These are phyloP conservation scores for Balaenoptera acutorostrata DNA, from an alignment of 2,113 vertebrate species.

Conservation along the genomic window DNA sequence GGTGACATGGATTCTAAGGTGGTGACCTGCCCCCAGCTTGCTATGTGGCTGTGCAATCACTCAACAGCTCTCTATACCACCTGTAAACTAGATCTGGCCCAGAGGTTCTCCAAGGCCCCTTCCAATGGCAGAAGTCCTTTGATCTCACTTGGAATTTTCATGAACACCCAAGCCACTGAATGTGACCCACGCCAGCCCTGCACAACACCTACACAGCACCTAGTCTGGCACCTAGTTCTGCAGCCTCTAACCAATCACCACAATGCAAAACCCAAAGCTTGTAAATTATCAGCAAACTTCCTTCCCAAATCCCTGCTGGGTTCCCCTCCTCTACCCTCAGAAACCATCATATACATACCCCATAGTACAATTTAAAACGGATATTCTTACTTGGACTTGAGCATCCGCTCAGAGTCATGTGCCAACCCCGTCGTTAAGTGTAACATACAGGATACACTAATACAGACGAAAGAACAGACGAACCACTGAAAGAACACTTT, in stretches of 20 bases:
- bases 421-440: not conserved
- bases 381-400: not conserved
- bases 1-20: not conserved
- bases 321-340: not conserved
- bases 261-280: not conserved
- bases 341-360: too few species aligned
- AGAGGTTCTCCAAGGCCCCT: not conserved
- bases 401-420: not conserved
- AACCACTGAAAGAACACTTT: not conserved
- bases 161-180: not conserved
- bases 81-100: not conserved
- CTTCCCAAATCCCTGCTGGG: not conserved
- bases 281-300: too few species aligned
- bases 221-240: not conserved
- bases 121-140: not conserved
- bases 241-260: not conserved
- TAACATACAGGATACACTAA: not conserved
- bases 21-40: not conserved
- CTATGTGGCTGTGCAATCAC: not conserved
- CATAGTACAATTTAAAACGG: not conserved
- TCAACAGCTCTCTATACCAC: not conserved
- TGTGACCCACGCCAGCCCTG: not conserved
- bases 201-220: not conserved
- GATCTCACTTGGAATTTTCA: not conserved
- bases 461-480: fast-evolving